Evolutionary conservation across 2,797 vertebrate genomes (phyloP).

Genomic region (Xenops minutus): DNA sequence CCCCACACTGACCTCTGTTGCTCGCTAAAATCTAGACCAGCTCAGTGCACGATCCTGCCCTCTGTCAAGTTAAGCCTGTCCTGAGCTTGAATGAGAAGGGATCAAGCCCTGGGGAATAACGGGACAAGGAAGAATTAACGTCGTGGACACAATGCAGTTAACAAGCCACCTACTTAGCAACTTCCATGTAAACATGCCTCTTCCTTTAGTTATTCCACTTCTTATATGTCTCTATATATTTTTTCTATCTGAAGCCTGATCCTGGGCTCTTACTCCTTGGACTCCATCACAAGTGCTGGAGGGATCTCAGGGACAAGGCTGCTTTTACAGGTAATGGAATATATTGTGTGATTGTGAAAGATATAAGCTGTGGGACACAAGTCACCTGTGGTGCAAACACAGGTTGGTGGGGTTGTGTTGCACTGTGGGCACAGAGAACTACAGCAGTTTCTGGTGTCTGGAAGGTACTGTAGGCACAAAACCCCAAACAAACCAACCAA

Average conservation of each 20-base stretch:
- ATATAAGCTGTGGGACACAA: not conserved
- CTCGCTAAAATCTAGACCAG: not conserved
- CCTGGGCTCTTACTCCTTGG: not conserved
- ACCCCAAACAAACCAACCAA: not conserved
- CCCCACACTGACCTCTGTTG: not conserved
- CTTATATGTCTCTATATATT: not conserved
- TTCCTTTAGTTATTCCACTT: not conserved
- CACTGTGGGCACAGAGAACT: not conserved
- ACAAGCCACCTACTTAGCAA: not conserved
- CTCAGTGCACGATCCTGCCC: not conserved
- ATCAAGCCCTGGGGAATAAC: not conserved
- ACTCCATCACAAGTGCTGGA: accelerated
- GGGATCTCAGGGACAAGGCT: not conserved
- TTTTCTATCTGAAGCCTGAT: not conserved
- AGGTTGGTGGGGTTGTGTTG: not conserved
- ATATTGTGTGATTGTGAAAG: not conserved
- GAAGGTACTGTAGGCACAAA: not conserved
- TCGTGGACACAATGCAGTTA: not conserved
- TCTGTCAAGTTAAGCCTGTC: not conserved
- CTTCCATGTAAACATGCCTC: not conserved
- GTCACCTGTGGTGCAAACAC: not conserved
- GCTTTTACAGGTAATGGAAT: not conserved
- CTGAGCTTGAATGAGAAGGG: not conserved
- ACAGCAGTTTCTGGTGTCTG: not conserved
- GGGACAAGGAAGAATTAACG: not conserved